A percentile compares a stretch with the other conserved stretches of the same genome.
Conservation (phyloP, 2,888 invertebrate genomes). For the Calliopum simillimum region DNA sequence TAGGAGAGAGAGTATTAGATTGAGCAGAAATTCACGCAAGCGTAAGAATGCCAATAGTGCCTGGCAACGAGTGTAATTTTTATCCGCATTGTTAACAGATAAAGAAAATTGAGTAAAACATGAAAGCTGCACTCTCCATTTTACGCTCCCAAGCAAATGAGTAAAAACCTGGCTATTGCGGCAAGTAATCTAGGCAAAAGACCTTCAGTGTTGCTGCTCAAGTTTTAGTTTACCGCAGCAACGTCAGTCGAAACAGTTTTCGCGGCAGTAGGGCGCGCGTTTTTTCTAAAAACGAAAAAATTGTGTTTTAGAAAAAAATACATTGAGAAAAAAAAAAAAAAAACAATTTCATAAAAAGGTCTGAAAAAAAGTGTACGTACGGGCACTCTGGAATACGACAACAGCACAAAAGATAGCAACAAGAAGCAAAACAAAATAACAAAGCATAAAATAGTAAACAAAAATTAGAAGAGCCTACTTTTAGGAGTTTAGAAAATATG, state of each 20-base stretch:
- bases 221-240: slow-evolving; percentile 27
- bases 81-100: no score
- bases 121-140: no score
- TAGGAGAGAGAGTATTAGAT: no score
- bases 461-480: neutral
- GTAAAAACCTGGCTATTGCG: neutral
- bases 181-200: slow-evolving; percentile 23
- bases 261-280: neutral
- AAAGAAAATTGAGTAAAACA: no score
- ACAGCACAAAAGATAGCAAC: slow-evolving; percentile 6
- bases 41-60: no score
- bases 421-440: neutral
- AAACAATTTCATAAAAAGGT: neutral
- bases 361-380: neutral
- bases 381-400: slow-evolving; percentile 35
- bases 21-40: no score
- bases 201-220: slow-evolving; percentile 20
- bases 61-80: no score
- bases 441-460: neutral
- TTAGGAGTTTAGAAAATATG: neutral
- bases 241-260: slow-evolving; percentile 13
- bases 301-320: no score
- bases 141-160: no score
- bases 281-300: no score
- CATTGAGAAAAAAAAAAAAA: neutral